Evolutionary conservation across 2,113 vertebrate species (phyloP).

Genomic region (Paraplagusia blochii): DNA sequence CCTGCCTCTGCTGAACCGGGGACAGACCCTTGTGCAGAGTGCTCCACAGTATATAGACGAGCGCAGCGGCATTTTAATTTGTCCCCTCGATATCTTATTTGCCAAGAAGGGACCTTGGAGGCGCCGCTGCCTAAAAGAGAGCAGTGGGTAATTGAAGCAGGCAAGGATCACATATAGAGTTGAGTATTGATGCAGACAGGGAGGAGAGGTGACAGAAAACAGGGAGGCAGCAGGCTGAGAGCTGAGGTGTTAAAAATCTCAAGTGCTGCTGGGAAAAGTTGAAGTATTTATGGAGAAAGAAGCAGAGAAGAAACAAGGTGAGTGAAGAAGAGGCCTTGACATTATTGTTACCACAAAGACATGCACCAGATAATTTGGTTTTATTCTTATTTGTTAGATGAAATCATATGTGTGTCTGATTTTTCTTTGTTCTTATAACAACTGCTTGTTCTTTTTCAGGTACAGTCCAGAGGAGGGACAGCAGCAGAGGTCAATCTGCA

Average conservation of each 20-base stretch:
- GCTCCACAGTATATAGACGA: constrained; percentile 41
- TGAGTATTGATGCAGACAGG: constrained; percentile 42
- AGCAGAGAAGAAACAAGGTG: background rate
- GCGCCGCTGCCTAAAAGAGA: constrained; percentile 23
- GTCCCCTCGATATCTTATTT: constrained; percentile 58
- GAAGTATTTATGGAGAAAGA: background rate
- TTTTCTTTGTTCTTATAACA: too few species aligned
- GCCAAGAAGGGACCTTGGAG: constrained; percentile 26
- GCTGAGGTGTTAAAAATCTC: background rate
- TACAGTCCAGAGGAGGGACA: too few species aligned
- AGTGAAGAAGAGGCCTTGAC: background rate
- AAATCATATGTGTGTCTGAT: too few species aligned
- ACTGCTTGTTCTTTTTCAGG: too few species aligned
- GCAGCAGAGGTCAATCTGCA: too few species aligned
- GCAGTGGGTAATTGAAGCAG: constrained; percentile 49
- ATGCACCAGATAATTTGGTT: background rate
- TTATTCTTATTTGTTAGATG: too few species aligned
- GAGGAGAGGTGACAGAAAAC: constrained; percentile 12
- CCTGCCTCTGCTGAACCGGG: background rate
- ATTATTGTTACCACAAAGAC: background rate
- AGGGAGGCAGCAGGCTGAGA: constrained; percentile 6
- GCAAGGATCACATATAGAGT: constrained; percentile 36
- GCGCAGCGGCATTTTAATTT: constrained; percentile 50
- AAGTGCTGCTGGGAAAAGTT: background rate
- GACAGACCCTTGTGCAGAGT: constrained; percentile 20